Conservation (phyloP, 2,113 vertebrate species). For the Apodemus sylvaticus region DNA sequence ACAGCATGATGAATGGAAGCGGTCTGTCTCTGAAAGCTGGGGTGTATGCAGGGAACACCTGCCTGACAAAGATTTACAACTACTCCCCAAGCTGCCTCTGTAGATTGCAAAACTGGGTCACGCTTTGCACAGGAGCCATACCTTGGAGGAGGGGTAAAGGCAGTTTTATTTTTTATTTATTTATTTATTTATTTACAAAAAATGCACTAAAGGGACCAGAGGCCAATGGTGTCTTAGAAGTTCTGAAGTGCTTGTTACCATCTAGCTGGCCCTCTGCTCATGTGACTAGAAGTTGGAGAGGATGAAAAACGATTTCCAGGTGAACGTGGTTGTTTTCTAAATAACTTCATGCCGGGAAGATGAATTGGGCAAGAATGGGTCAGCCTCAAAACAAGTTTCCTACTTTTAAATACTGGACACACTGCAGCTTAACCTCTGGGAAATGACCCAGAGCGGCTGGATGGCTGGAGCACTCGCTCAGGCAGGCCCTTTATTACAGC, state of each 20-base stretch:
- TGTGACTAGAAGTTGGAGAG: slow-evolving; percentile 69
- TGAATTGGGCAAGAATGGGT: slow-evolving; percentile 77
- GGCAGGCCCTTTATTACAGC: slow-evolving; percentile 69
- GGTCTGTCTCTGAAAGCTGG: slow-evolving; percentile 74
- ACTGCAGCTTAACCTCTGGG: slow-evolving; percentile 73
- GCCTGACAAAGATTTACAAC: slow-evolving; percentile 82
- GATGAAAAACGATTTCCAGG: slow-evolving; percentile 80
- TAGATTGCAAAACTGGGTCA: slow-evolving; percentile 81
- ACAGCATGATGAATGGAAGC: slow-evolving; percentile 73
- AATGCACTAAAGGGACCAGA: slow-evolving; percentile 56
- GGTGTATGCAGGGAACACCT: slow-evolving; percentile 75
- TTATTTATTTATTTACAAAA: slow-evolving; percentile 73
- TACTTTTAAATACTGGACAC: slow-evolving; percentile 76
- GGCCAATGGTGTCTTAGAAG: slow-evolving; percentile 60
- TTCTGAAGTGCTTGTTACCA: slow-evolving; percentile 61
- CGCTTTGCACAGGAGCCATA: slow-evolving; percentile 62
- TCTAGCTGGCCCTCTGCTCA: slow-evolving; percentile 54
- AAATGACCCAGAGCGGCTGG: slow-evolving; percentile 67
- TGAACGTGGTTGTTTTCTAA: slow-evolving; percentile 78
- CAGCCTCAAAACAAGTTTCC: slow-evolving; percentile 76
- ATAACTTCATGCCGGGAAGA: slow-evolving; percentile 78
- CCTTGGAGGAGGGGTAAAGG: slow-evolving; percentile 67
- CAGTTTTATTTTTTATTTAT: slow-evolving; percentile 68
- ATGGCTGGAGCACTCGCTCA: slow-evolving; percentile 51
- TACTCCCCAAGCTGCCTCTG: slow-evolving; percentile 71